Percentiles rank a stretch among this genome's conserved stretches.
phyloP scores from a whole-genome alignment of 2,113 vertebrate species.

The Dicrurus megarhynchus region DNA sequence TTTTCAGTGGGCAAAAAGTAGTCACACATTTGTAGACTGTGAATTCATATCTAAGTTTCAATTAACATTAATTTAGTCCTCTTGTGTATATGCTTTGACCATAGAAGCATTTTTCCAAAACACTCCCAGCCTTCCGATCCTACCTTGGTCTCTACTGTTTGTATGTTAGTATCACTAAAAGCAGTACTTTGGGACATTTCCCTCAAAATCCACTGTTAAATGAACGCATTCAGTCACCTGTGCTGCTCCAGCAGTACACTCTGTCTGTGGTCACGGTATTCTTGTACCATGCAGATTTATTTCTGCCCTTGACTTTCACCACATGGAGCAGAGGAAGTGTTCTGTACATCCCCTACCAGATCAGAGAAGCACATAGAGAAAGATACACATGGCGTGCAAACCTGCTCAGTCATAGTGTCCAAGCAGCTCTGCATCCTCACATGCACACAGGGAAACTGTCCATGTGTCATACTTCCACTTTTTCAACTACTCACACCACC shows the following conservation, averaged over 20 bases:
- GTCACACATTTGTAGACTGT: not conserved
- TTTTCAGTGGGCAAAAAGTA: not conserved
- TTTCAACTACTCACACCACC: not conserved
- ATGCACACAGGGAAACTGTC: not conserved
- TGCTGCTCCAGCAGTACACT: not conserved
- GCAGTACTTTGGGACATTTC: not conserved
- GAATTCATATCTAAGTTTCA: not conserved
- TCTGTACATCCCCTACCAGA: not conserved
- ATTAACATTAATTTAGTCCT: not conserved
- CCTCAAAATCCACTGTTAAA: not conserved
- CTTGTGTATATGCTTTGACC: not conserved
- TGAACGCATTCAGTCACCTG: not conserved
- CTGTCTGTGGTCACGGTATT: not conserved
- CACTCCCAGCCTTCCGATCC: not conserved
- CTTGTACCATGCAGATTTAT: not conserved
- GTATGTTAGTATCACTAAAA: not conserved
- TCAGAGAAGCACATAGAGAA: not conserved
- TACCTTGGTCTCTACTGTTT: not conserved
- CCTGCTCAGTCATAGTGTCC: not conserved
- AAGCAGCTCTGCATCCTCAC: not conserved
- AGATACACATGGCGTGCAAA: rapidly evolving
- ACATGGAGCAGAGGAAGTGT: rapidly evolving
- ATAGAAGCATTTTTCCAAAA: not conserved
- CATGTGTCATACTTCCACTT: rapidly evolving
- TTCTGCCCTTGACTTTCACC: not conserved